phyloP scores from a whole-genome alignment of 92 coral and sea anemone genomes.

The Heteractis magnifica region DNA sequence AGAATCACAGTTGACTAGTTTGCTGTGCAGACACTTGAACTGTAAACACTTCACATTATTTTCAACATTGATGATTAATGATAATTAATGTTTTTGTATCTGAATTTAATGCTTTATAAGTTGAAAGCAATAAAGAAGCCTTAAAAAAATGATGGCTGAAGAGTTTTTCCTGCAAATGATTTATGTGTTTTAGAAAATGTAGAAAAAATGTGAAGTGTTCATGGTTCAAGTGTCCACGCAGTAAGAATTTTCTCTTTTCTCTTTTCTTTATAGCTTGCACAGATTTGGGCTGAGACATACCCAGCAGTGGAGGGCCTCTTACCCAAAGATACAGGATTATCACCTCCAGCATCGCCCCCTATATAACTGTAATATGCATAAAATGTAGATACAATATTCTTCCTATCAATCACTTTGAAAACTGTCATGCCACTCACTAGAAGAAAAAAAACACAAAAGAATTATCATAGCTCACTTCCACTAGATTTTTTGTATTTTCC shows the following conservation, averaged over 20 bases:
- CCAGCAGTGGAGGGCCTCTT: constrained; percentile 65
- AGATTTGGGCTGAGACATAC: constrained; percentile 73
- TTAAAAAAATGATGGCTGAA: no score
- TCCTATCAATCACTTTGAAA: neutral
- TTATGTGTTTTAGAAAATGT: neutral
- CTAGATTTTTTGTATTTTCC: neutral
- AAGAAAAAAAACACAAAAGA: neutral
- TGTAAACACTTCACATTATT: no score
- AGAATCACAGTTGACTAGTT: no score
- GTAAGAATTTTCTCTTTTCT: neutral
- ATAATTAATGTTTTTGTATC: no score
- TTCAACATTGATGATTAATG: no score
- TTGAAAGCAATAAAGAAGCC: no score
- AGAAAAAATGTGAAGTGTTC: neutral
- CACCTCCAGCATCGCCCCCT: constrained; percentile 82
- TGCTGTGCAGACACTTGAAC: no score
- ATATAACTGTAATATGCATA: neutral
- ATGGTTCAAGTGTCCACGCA: neutral
- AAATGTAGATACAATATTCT: neutral
- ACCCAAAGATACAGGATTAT: constrained; percentile 55
- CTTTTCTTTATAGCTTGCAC: constrained; percentile 50
- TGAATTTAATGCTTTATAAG: no score
- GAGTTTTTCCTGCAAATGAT: no score
- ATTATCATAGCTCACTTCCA: no score
- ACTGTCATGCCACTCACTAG: neutral